Evolutionary conservation across 2,797 vertebrate species (phyloP).

Genomic region (Spinibarbus caldwelli): DNA sequence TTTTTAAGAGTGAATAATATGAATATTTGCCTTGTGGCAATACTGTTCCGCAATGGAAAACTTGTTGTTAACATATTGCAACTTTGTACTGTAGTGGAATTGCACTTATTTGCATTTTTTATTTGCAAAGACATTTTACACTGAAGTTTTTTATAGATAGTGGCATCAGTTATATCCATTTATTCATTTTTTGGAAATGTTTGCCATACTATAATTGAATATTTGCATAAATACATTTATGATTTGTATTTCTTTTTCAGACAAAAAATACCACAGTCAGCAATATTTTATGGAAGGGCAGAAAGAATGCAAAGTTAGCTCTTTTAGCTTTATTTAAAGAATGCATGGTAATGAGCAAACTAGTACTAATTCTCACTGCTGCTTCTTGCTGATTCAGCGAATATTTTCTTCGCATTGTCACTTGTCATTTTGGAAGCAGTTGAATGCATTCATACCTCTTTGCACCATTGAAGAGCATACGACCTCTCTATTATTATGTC

Average conservation of each 20-base stretch:
- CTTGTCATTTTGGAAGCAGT: not conserved
- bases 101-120: not conserved
- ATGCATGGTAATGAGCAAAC: constrained; percentile 3
- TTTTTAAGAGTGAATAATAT: not conserved
- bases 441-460: not conserved
- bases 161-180: not conserved
- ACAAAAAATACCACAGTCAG: not conserved
- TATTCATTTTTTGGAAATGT: not conserved
- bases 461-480: not conserved
- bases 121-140: not conserved
- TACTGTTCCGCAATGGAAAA: not conserved
- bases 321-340: not conserved
- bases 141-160: too few species aligned
- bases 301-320: not conserved
- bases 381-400: not conserved
- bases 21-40: not conserved
- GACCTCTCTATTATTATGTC: not conserved
- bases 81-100: not conserved
- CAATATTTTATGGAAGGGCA: not conserved
- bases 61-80: not conserved
- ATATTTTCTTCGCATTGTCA: too few species aligned
- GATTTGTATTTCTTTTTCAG: not conserved
- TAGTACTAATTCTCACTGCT: not conserved
- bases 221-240: not conserved
- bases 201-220: not conserved